Conservation (phyloP, 2,797 vertebrate genomes). For the Enteromius trimaculatus region DNA sequence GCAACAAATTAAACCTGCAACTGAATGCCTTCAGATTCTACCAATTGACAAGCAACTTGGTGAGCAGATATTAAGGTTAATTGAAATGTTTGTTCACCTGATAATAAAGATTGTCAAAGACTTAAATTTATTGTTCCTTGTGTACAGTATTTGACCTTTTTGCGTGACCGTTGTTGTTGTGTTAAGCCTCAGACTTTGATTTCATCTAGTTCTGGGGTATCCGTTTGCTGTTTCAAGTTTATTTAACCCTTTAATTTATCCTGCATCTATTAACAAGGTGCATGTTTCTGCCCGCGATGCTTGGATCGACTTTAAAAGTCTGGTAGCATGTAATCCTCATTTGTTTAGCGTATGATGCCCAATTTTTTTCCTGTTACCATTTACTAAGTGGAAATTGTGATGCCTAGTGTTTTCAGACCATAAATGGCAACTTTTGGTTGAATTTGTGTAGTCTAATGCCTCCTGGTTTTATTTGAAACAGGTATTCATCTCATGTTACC, state of each 20-base stretch:
- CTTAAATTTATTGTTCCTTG: fast-evolving
- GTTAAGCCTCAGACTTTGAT: neutral
- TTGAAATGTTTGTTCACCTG: neutral
- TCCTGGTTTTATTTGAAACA: conserved; percentile 41
- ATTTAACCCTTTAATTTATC: too few species aligned
- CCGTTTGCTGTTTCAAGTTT: neutral
- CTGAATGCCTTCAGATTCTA: conserved; percentile 74
- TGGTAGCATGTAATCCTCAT: neutral
- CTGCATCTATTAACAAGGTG: neutral
- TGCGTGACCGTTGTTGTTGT: too few species aligned
- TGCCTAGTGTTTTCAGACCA: neutral
- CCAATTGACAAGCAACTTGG: conserved; percentile 63
- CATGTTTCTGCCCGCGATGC: neutral
- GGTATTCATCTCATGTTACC: conserved; percentile 72
- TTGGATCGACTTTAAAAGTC: neutral
- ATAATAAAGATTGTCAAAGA: neutral
- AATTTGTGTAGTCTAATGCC: too few species aligned
- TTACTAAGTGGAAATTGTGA: neutral
- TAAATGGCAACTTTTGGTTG: neutral
- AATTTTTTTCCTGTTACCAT: neutral
- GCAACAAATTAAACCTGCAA: conserved; percentile 67
- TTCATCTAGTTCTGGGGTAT: too few species aligned
- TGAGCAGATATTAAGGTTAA: conserved; percentile 12
- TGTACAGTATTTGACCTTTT: neutral
- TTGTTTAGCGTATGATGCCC: neutral